Evolutionary conservation across 2,113 vertebrate species (phyloP).

Genomic region (Festucalex cinctus): DNA sequence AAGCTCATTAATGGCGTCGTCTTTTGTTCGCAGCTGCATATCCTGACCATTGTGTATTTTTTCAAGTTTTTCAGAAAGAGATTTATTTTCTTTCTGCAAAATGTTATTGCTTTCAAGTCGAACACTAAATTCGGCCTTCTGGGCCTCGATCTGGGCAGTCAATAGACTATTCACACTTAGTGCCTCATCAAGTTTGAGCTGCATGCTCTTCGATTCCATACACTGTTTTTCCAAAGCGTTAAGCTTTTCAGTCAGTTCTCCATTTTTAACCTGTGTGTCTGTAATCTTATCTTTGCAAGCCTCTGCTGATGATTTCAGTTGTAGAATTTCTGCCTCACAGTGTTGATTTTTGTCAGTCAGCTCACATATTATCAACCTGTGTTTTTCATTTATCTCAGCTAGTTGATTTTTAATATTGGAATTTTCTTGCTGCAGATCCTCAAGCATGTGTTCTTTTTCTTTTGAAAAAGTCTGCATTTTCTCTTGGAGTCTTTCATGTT

Average conservation of each 20-base stretch:
- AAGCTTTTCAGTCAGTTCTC: conserved; percentile 56
- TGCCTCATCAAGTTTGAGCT: conserved; percentile 67
- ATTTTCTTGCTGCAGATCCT: conserved; percentile 71
- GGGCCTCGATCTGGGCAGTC: conserved; percentile 61
- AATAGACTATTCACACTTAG: conserved; percentile 69
- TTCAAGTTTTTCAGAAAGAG: conserved; percentile 54
- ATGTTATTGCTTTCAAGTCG: conserved; percentile 63
- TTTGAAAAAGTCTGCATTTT: conserved; percentile 64
- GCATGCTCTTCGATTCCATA: conserved; percentile 64
- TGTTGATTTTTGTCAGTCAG: conserved; percentile 63
- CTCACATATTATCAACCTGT: conserved; percentile 46
- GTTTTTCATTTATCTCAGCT: conserved; percentile 47
- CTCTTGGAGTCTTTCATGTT: conserved; percentile 68
- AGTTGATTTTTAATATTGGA: conserved; percentile 60
- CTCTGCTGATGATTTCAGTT: conserved; percentile 62
- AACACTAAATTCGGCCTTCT: conserved; percentile 68
- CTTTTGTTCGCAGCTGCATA: conserved; percentile 59
- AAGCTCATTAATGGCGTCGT: conserved; percentile 58
- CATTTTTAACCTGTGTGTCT: conserved; percentile 70
- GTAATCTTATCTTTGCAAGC: conserved; percentile 58
- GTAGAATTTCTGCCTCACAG: conserved; percentile 64
- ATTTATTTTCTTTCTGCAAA: conserved; percentile 65
- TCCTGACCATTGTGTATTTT: conserved; percentile 55
- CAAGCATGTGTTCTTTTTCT: conserved; percentile 66
- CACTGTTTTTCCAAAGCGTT: conserved; percentile 68